A percentile compares a stretch with the other conserved stretches of the same genome.
phyloP scores from a whole-genome alignment of 2,888 invertebrate genomes.

The Vandiemenella viatica region DNA sequence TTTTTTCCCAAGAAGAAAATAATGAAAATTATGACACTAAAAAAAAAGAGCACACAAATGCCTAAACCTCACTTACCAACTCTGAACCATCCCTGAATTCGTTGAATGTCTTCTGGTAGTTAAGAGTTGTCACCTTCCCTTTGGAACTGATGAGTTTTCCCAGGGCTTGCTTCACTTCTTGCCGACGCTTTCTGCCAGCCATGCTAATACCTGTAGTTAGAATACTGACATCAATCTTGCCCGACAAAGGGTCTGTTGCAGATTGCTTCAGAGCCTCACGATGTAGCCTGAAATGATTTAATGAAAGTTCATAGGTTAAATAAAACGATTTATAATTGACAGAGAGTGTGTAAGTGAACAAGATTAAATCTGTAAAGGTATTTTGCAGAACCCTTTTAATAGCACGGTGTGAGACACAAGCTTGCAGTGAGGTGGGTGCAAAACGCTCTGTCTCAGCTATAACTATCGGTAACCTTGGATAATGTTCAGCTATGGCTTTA shows the following conservation, averaged over 20 bases:
- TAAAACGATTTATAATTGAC: conserved; percentile 63
- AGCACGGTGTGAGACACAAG: conserved; percentile 54
- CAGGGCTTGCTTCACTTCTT: conserved; percentile 59
- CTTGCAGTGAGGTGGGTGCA: conserved; percentile 54
- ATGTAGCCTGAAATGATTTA: conserved; percentile 70
- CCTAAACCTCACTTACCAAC: conserved; percentile 38
- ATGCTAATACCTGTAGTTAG: conserved; percentile 87
- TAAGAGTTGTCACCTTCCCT: conserved; percentile 55
- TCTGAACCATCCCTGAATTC: conserved; percentile 67
- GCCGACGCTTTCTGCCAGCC: conserved; percentile 59
- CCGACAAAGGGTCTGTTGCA: conserved; percentile 90
- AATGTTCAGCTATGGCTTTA: too few species aligned
- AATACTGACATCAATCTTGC: conserved; percentile 93
- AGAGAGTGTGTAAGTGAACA: too few species aligned
- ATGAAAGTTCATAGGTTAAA: conserved; percentile 64
- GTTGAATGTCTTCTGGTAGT: conserved; percentile 62
- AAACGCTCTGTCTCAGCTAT: conserved; percentile 62
- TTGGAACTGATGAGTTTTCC: conserved; percentile 53
- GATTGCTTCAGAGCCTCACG: conserved; percentile 95
- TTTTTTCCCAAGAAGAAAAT: too few species aligned
- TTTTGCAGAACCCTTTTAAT: conserved; percentile 50
- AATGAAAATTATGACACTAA: too few species aligned
- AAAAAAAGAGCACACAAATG: too few species aligned
- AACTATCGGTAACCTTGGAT: too few species aligned
- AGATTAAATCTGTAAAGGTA: too few species aligned